phyloP scores from a whole-genome alignment of 2,113 vertebrate species.

The Rhizomys pruinosus region DNA sequence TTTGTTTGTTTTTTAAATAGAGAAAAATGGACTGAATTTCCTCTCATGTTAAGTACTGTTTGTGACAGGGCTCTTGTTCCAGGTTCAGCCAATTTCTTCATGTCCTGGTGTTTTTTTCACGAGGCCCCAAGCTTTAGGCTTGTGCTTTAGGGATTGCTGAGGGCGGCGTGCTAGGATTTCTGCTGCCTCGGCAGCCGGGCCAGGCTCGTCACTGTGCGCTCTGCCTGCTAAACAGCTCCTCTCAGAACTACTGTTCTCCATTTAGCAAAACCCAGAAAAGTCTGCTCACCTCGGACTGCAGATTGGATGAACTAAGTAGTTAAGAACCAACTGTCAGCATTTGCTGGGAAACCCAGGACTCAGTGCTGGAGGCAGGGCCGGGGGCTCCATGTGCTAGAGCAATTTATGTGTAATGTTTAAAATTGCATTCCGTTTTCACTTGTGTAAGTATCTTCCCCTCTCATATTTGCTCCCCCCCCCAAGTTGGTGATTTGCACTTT shows the following conservation, averaged over 20 bases:
- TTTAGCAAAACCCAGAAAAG: background rate
- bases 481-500: constrained; percentile 59
- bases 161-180: constrained; percentile 31
- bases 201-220: constrained; percentile 27
- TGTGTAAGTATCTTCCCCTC: background rate
- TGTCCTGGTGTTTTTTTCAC: background rate
- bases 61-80: background rate
- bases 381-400: background rate
- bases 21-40: background rate
- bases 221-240: constrained; percentile 59
- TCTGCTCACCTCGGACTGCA: background rate
- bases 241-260: constrained; percentile 15
- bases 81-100: constrained; percentile 6
- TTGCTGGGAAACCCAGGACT: background rate
- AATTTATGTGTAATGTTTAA: background rate
- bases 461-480: background rate
- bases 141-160: constrained; percentile 21
- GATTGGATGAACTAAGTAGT: background rate
- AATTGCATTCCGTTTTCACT: constrained; percentile 9
- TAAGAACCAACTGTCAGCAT: background rate
- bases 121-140: background rate
- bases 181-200: constrained; percentile 64
- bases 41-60: background rate
- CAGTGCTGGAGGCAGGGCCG: rapidly evolving
- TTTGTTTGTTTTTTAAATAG: background rate